Evolutionary conservation across 1,140 invertebrate species (phyloP).

Genomic region (Chymomyza costata): DNA sequence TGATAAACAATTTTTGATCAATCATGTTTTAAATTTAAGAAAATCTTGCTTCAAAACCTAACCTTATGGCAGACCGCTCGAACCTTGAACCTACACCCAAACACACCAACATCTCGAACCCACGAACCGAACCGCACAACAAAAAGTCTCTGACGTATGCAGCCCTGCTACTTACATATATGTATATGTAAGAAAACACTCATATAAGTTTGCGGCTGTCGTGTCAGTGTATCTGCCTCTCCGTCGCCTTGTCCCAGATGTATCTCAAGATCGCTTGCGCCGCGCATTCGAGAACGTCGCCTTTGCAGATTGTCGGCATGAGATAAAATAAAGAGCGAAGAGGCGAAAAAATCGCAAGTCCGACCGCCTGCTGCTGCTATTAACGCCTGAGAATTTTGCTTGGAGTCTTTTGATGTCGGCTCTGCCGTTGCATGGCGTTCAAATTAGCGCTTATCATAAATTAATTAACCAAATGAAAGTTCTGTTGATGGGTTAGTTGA

Average conservation of each 20-base stretch:
- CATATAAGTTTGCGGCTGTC: constrained; percentile 21
- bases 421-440: background rate
- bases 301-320: constrained; percentile 14
- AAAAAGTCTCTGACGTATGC: too few species aligned
- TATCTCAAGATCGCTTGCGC: constrained; percentile 14
- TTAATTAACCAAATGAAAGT: constrained; percentile 44
- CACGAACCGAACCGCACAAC: too few species aligned
- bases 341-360: background rate
- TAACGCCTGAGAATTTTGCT: constrained; percentile 22
- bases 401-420: too few species aligned
- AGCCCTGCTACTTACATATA: too few species aligned
- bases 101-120: too few species aligned
- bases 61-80: too few species aligned
- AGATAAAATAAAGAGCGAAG: constrained; percentile 22
- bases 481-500: constrained; percentile 11
- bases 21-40: too few species aligned
- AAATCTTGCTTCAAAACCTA: too few species aligned
- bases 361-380: constrained; percentile 21
- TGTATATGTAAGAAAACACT: too few species aligned
- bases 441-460: constrained; percentile 32
- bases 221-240: constrained; percentile 3
- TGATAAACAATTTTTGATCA: too few species aligned
- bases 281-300: constrained; percentile 4
- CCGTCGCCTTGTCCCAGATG: background rate
- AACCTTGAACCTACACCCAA: too few species aligned